Evolutionary conservation across 1,140 invertebrate genomes (phyloP), one percentile per base, ranked within the genome.

Genomic region (Pseudomyrmex concolor): DNA sequence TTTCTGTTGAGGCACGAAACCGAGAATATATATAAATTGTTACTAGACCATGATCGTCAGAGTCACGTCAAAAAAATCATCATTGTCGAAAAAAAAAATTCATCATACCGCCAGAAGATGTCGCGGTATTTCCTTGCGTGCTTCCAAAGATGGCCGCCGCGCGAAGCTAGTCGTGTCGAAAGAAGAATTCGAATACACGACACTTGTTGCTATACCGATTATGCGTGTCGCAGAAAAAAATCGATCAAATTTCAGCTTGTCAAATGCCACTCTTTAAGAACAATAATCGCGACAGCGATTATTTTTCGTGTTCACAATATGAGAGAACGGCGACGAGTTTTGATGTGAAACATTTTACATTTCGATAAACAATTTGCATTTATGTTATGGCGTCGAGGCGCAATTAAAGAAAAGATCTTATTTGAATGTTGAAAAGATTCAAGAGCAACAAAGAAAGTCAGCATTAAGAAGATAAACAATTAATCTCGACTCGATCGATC

Each of bases 151-250:
- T 54, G 45, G 71, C 48, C 63, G 17, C 34, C 66, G 45, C 51
- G 22, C 34, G 12, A 55, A 55, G n/a, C 59, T 25, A 22, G 54
- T 71, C 59, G 43, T 59, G 19, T 70, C 10, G 15, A 82, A 82
- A 19, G 50, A 76, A 84, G 50, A 76, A 84, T 76, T 45, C 34
- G 1, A 50, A 25, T n/a, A 34, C 67, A 34, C 67, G 63, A 76
- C 83, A 67, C 83, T 88, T 84, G 86, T 84, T 84, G 83, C 84
- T 74, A 86, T 81, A 84, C 13, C 5, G 43, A 55, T 86, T 51
- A 5, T 66, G 63, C 19, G 48, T 45, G 34, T 71, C 17, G 62
- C 34, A 34, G 34, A 34, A 34, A 3, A 2, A 34, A 34, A 15
- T 13, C 13, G 34, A 34, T 43, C 45, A 5, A 57, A 55, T 68